phyloP scores from a whole-genome alignment of 2,888 invertebrate genomes.

The Halocaridina rubra region DNA sequence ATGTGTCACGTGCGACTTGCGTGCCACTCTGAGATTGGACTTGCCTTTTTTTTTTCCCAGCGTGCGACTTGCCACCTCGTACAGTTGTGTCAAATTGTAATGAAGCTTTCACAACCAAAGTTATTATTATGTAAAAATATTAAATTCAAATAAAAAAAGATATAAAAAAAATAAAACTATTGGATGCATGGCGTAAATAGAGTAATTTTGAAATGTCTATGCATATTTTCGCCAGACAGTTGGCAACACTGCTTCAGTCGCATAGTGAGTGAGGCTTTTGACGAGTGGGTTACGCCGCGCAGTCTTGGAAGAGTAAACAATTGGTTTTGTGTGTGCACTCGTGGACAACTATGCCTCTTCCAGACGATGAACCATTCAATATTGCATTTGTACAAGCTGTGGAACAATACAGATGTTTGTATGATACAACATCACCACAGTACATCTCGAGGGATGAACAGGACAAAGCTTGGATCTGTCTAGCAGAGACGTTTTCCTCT shows the following conservation, averaged over 20 bases:
- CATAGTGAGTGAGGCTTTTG: too few relatives aligned
- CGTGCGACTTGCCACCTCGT: conserved; percentile 3
- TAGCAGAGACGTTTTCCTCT: conserved; percentile 18
- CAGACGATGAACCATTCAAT: conserved; percentile 17
- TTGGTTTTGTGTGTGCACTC: neutral
- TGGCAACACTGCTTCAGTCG: conserved; percentile 29
- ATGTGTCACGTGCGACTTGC: too few relatives aligned
- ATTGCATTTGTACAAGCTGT: conserved; percentile 4
- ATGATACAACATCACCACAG: conserved; percentile 17
- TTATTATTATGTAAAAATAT: conserved; percentile 4
- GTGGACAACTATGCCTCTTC: neutral
- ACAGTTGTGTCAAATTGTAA: neutral
- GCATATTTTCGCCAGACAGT: conserved; percentile 3
- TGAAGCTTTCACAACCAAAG: conserved; percentile 18
- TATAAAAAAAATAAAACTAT: neutral
- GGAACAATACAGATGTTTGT: neutral
- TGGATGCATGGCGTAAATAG: neutral
- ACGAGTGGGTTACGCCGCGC: neutral
- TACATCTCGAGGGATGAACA: conserved; percentile 10
- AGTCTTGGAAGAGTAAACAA: neutral
- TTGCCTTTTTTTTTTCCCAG: neutral
- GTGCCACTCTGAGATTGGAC: neutral
- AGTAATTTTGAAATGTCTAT: neutral
- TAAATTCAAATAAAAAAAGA: neutral
- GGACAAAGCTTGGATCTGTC: conserved; percentile 1